phyloP scores from a whole-genome alignment of 2,113 vertebrate species.

The Syrrhaptes paradoxus region DNA sequence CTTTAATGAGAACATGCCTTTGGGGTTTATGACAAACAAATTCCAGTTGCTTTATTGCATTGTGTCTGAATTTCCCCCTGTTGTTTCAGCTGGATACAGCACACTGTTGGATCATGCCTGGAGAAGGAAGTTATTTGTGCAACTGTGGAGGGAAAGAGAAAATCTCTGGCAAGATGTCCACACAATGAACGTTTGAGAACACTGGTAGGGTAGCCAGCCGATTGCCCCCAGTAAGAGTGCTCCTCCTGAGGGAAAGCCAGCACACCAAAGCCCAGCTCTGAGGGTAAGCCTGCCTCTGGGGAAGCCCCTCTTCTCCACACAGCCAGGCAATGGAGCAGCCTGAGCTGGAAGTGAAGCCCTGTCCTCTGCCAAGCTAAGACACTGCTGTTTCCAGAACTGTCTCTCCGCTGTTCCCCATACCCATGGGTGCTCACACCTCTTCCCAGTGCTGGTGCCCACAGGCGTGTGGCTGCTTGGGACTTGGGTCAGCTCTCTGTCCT shows the following conservation, averaged over 20 bases:
- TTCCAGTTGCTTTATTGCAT: constrained; percentile 17
- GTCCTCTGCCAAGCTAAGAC: not conserved
- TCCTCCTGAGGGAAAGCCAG: not conserved
- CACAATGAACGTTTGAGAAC: not conserved
- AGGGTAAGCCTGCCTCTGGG: not conserved
- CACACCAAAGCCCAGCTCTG: not conserved
- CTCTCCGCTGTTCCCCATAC: not conserved
- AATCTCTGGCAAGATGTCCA: not conserved
- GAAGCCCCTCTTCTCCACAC: not conserved
- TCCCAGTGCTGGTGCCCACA: accelerated
- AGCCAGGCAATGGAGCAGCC: not conserved
- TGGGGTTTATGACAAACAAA: constrained; percentile 4
- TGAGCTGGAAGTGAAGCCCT: not conserved
- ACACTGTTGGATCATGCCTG: not conserved
- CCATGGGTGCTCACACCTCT: accelerated
- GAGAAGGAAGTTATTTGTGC: not conserved
- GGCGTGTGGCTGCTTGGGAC: accelerated
- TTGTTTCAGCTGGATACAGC: not conserved
- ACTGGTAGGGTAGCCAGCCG: not conserved
- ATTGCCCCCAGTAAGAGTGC: not conserved
- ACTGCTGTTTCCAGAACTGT: not conserved
- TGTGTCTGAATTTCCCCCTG: constrained; percentile 15
- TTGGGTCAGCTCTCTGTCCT: not conserved
- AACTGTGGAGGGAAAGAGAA: not conserved
- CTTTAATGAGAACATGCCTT: not conserved